Percentiles rank a stretch among this genome's conserved stretches.
Conservation (phyloP, 2,797 vertebrate species). For the Zalophus californianus region DNA sequence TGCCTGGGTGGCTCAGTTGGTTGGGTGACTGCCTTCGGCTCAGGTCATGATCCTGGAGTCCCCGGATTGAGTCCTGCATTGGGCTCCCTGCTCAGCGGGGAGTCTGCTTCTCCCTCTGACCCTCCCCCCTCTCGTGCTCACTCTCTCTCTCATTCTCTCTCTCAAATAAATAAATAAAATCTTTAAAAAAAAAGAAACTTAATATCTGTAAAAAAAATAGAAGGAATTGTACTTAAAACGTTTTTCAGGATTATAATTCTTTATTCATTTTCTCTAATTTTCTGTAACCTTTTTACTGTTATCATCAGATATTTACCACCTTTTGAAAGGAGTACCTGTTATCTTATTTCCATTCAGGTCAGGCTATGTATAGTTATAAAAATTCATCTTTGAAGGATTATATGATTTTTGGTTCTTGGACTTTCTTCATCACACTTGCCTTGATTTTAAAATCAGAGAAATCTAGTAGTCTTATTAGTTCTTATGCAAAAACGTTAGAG, state of each 20-base stretch:
- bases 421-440: background rate
- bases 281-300: background rate
- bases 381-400: conserved; percentile 28
- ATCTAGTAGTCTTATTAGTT: background rate
- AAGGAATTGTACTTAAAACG: background rate
- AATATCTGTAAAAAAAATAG: background rate
- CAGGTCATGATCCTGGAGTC: too few relatives aligned
- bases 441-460: conserved; percentile 31
- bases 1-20: too few relatives aligned
- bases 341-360: background rate
- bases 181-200: background rate
- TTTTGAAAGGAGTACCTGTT: background rate
- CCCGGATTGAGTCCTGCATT: too few relatives aligned
- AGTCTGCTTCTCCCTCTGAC: too few relatives aligned
- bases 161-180: too few relatives aligned
- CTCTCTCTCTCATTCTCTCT: too few relatives aligned
- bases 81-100: too few relatives aligned
- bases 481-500: background rate
- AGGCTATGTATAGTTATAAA: background rate
- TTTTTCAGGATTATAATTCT: background rate
- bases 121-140: too few relatives aligned
- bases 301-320: background rate
- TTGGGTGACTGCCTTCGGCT: too few relatives aligned
- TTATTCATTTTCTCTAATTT: background rate
- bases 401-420: background rate